Evolutionary conservation across 2,888 invertebrate species (phyloP), one percentile per base, ranked within the genome.

Genomic region (Synergus laeviventris): DNA sequence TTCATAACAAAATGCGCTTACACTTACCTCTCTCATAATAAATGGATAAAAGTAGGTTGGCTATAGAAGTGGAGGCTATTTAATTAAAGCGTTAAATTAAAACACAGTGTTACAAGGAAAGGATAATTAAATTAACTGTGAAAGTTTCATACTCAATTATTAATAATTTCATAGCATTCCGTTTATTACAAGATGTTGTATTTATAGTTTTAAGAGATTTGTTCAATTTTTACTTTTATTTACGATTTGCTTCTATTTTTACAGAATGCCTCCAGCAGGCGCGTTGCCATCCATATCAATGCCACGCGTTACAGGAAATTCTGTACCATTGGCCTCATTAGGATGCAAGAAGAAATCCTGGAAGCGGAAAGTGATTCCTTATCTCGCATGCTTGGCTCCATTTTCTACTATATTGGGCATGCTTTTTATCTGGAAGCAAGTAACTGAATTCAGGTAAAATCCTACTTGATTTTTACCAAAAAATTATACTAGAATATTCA

Each of bases 361-460:
- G 85, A 87, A 88, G 79, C 88, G 93, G 75, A 91, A 91, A 81
- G 91, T 95, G 78, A 90, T 95, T 86, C 95, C 96, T 0, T 94
- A 95, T 45, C 93, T 94, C 66, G 92, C 95, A 81, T 96, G 96
- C 91, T 92, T 96, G 82, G 92, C 95, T 80, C 95, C 96, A 12
- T 96, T 96, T 91, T 95, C 95, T 78, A 95, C 95, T 42, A 96
- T 96, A 42, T 95, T 96, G 94, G 95, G 95, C 14, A 93, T 95
- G 87, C 92, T 96, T 82, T 93, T 96, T 62, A 93, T 96, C 83
- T 96, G 96, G 91, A 96, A 96, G 94, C 95, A 96, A 90, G 95
- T 95, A 84, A 95, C 87, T 56, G 87, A 87, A n/a, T 81, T 88
- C 94, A 91, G 95, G 96, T 96, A 91, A 93, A 14, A 79, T 62